phyloP scores from a whole-genome alignment of 2,888 invertebrate species.

The Ennomos fuscantarius region DNA sequence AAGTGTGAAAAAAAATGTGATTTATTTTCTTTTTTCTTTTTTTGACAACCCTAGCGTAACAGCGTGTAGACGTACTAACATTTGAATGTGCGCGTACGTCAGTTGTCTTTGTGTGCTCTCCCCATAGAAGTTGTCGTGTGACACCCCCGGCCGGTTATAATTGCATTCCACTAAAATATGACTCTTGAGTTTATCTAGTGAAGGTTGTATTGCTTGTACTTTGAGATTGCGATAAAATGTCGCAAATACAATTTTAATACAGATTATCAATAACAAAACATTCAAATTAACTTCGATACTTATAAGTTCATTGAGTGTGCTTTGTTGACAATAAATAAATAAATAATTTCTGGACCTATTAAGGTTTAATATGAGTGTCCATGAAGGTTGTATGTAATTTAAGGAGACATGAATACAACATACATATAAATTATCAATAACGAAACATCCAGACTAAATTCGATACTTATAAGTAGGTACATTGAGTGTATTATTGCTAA shows the following conservation, averaged over 20 bases:
- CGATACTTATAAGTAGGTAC: too few relatives aligned
- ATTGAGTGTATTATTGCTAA: too few relatives aligned
- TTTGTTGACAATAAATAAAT: not conserved
- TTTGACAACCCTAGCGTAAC: slow-evolving; percentile 59
- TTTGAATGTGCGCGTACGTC: slow-evolving; percentile 64
- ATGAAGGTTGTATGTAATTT: too few relatives aligned
- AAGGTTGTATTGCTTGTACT: slow-evolving; percentile 32
- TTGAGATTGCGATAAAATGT: slow-evolving; percentile 1
- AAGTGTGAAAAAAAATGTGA: too few relatives aligned
- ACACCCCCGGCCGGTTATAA: slow-evolving; percentile 74
- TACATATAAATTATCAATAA: too few relatives aligned
- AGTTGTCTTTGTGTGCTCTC: slow-evolving; percentile 55
- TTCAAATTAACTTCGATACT: too few relatives aligned
- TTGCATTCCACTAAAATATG: slow-evolving; percentile 83
- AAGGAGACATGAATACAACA: too few relatives aligned
- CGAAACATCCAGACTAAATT: too few relatives aligned
- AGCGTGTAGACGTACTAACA: slow-evolving; percentile 51
- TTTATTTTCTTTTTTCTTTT: slow-evolving; percentile 1
- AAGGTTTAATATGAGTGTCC: too few relatives aligned
- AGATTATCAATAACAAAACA: too few relatives aligned
- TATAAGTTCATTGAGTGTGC: not conserved
- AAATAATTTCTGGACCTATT: too few relatives aligned
- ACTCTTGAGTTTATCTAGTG: slow-evolving; percentile 66
- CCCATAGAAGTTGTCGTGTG: slow-evolving; percentile 56
- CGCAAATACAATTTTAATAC: not conserved